Evolutionary conservation across 2,888 invertebrate species (phyloP).

Genomic region (Lepas anatifera): DNA sequence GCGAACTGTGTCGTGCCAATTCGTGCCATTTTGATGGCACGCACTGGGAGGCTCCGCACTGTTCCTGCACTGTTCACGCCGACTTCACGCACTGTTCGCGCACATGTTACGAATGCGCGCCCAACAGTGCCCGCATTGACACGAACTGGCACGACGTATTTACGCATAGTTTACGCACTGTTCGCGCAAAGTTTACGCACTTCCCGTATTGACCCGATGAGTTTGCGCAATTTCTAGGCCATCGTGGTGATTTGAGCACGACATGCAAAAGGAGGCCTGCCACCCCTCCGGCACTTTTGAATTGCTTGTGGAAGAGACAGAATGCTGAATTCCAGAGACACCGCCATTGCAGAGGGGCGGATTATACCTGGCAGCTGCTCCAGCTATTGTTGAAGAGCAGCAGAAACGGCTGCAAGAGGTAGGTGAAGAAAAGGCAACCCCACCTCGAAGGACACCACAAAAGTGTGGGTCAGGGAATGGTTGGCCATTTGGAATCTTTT

Average conservation of each 20-base stretch:
- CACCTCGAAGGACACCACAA: too few species aligned
- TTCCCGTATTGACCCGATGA: background rate
- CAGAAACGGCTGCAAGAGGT: too few species aligned
- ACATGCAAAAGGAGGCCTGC: background rate
- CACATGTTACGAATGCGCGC: background rate
- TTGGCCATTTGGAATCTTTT: too few species aligned
- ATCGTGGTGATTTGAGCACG: background rate
- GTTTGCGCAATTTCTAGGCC: slow-evolving; percentile 3
- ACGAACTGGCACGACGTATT: too few species aligned
- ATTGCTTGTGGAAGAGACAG: background rate
- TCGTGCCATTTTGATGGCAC: background rate
- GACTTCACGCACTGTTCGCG: too few species aligned
- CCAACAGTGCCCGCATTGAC: background rate
- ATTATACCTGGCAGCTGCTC: too few species aligned
- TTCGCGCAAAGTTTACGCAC: background rate
- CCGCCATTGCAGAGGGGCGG: background rate
- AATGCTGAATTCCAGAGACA: background rate
- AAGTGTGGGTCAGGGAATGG: too few species aligned
- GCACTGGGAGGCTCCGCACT: too few species aligned
- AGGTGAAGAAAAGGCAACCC: too few species aligned
- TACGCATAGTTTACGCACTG: too few species aligned
- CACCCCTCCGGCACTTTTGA: background rate
- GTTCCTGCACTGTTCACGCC: too few species aligned
- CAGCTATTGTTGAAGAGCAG: too few species aligned
- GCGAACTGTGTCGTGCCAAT: slow-evolving; percentile 3